Percentiles rank a stretch among this genome's conserved stretches.
phyloP scores from a whole-genome alignment of 2,888 invertebrate genomes.

The Eupsilia transversa region DNA sequence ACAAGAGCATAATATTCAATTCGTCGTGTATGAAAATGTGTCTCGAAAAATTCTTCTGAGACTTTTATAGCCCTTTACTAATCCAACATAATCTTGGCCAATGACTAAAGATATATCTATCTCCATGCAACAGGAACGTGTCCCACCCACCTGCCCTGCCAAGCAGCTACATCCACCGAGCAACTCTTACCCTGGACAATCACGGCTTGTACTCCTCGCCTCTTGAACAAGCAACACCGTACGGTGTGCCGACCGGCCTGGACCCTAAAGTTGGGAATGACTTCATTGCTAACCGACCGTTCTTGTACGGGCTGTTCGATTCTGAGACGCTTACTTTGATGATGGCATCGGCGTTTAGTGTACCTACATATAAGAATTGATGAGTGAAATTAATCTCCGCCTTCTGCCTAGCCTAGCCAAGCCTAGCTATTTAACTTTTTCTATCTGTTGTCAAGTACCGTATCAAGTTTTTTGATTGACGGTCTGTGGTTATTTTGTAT shows the following conservation, averaged over 20 bases:
- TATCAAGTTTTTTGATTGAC: neutral
- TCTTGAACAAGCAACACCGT: neutral
- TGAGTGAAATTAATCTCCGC: neutral
- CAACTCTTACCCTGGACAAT: conserved; percentile 54
- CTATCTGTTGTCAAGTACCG: neutral
- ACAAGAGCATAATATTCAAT: too few relatives aligned
- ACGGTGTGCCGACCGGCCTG: conserved; percentile 16
- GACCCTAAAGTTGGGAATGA: conserved; percentile 42
- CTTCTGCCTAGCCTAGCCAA: too few relatives aligned
- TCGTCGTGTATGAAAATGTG: too few relatives aligned
- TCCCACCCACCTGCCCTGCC: conserved; percentile 66
- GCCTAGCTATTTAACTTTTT: neutral
- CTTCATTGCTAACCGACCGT: conserved; percentile 55
- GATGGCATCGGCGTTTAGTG: conserved; percentile 24
- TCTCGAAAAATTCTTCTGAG: too few relatives aligned
- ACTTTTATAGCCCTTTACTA: too few relatives aligned
- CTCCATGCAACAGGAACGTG: conserved; percentile 59
- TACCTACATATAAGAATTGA: conserved; percentile 50
- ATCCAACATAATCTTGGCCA: neutral
- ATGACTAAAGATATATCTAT: neutral
- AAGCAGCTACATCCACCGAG: conserved; percentile 61
- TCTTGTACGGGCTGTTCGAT: conserved; percentile 55
- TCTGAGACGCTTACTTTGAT: conserved; percentile 47
- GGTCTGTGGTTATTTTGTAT: too few relatives aligned
- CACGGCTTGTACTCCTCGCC: conserved; percentile 39